These are phyloP conservation scores for Crypturellus undulatus DNA, from an alignment of 2,113 vertebrate species.

Conservation along the genomic window DNA sequence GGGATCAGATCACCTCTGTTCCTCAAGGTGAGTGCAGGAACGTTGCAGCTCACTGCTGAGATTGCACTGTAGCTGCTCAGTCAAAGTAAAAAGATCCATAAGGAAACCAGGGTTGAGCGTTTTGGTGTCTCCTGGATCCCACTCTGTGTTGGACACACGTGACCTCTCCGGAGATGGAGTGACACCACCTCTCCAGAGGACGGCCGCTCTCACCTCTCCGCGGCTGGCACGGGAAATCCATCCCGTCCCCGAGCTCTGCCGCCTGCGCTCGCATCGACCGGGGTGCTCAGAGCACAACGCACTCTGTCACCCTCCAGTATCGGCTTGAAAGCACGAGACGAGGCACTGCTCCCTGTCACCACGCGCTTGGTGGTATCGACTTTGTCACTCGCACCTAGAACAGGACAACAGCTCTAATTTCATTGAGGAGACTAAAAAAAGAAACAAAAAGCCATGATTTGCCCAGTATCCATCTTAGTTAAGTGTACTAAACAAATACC, in stretches of 20 bases:
- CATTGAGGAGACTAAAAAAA: not conserved
- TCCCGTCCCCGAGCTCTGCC: not conserved
- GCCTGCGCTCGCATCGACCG: not conserved
- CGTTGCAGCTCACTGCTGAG: fast-evolving
- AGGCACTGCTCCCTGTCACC: not conserved
- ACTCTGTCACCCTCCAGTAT: not conserved
- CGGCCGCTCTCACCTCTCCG: not conserved
- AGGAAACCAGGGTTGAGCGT: not conserved
- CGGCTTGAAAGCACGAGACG: not conserved
- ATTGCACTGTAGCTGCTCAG: not conserved
- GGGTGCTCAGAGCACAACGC: fast-evolving
- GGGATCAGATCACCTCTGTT: not conserved
- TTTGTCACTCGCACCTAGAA: not conserved
- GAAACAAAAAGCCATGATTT: not conserved
- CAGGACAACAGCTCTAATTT: not conserved
- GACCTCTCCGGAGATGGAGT: not conserved
- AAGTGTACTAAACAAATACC: not conserved
- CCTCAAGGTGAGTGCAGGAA: not conserved
- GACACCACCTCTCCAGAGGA: not conserved
- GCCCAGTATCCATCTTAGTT: not conserved
- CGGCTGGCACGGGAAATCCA: no score
- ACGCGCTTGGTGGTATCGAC: fast-evolving
- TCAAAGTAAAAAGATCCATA: not conserved
- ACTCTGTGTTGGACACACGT: not conserved
- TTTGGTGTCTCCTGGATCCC: not conserved